These are phyloP conservation scores for Ailurus styani DNA, from an alignment of 2,113 vertebrate genomes.

Conservation along the genomic window DNA sequence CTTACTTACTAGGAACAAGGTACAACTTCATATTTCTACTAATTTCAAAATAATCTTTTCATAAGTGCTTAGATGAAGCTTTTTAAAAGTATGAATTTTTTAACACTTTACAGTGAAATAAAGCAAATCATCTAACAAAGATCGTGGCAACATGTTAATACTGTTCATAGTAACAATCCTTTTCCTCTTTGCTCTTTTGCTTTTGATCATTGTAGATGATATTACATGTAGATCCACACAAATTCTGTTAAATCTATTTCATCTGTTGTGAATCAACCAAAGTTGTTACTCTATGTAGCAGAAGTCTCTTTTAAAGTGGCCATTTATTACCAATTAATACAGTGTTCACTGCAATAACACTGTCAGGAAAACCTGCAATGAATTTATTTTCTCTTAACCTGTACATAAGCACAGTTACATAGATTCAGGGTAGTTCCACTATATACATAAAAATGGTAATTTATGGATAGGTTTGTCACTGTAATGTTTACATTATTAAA, in stretches of 20 bases:
- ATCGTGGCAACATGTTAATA: conserved; percentile 26
- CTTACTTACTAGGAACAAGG: background rate
- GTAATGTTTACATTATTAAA: background rate
- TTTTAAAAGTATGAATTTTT: background rate
- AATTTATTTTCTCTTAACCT: conserved; percentile 56
- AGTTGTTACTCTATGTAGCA: conserved; percentile 30
- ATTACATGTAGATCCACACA: background rate
- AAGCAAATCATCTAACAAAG: conserved; percentile 42
- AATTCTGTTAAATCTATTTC: conserved; percentile 33
- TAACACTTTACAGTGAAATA: background rate
- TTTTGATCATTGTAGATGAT: background rate
- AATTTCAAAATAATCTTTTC: conserved; percentile 24
- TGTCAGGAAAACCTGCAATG: background rate
- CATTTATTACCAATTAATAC: conserved; percentile 57
- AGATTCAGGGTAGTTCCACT: conserved; percentile 42
- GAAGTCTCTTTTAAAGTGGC: conserved; percentile 42
- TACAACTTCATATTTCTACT: background rate
- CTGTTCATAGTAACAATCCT: background rate
- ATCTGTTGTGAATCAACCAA: conserved; percentile 31
- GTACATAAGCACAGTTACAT: background rate
- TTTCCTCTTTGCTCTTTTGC: conserved; percentile 1
- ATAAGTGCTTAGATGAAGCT: background rate
- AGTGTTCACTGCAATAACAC: conserved; percentile 26
- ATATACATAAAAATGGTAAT: background rate
- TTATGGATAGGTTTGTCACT: conserved; percentile 6